A percentile compares a stretch with the other conserved stretches of the same genome.
These are phyloP conservation scores for Pseudolycoriella hygida DNA, from an alignment of 2,888 invertebrate genomes.

Conservation along the genomic window DNA sequence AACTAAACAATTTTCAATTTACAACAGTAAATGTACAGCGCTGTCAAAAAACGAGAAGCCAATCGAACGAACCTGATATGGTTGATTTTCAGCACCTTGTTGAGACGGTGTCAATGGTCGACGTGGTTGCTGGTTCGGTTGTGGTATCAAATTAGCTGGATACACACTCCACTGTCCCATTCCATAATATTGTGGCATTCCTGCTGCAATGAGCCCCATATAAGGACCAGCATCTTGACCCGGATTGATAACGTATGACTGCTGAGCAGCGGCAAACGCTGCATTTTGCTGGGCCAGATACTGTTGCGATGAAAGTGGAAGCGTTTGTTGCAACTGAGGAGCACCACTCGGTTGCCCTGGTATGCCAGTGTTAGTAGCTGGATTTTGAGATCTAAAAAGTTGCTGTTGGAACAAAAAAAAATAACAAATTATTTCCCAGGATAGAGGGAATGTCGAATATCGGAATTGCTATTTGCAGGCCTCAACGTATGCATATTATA, in stretches of 20 bases:
- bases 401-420: slow-evolving; percentile 40
- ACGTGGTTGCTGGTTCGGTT: slow-evolving; percentile 46
- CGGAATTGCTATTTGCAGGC: too few relatives aligned
- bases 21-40: too few relatives aligned
- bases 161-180: slow-evolving; percentile 87
- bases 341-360: slow-evolving; percentile 49
- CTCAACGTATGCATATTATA: too few relatives aligned
- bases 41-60: too few relatives aligned
- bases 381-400: slow-evolving; percentile 75
- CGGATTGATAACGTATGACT: slow-evolving; percentile 77
- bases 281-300: slow-evolving; percentile 56
- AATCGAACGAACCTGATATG: slow-evolving; percentile 30
- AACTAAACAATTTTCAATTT: too few relatives aligned
- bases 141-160: slow-evolving; percentile 59
- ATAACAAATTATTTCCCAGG: slow-evolving; percentile 2
- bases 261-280: slow-evolving; percentile 58
- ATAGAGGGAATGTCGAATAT: too few relatives aligned
- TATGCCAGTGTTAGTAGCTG: slow-evolving; percentile 45
- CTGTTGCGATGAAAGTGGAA: slow-evolving; percentile 62
- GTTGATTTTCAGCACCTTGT: slow-evolving; percentile 33
- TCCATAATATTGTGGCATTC: slow-evolving; percentile 84
- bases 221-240: slow-evolving; percentile 59
- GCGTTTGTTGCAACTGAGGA: slow-evolving; percentile 44
- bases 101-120: slow-evolving; percentile 65
- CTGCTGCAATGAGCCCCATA: slow-evolving; percentile 57